Evolutionary conservation across 37 sponge, comb jelly and placozoan genomes (phyloP).

Genomic region (Hexactinellida sp.): DNA sequence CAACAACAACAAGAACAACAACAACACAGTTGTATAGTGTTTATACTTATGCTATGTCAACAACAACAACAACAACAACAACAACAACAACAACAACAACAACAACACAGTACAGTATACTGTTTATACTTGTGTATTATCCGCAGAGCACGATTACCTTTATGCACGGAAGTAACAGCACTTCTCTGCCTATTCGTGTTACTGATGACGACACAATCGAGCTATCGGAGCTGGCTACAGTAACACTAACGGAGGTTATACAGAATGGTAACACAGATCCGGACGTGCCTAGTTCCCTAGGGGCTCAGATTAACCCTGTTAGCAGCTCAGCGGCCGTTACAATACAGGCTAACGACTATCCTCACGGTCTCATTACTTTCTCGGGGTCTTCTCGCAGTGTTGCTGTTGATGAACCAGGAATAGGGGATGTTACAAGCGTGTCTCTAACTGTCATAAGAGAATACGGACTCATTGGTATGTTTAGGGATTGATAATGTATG

Average conservation of each 20-base stretch:
- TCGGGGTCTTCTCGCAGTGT: constrained; percentile 27
- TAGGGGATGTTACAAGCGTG: constrained; percentile 22
- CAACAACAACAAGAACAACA: too few relatives aligned
- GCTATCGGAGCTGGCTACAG: constrained; percentile 43
- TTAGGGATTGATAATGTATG: too few relatives aligned
- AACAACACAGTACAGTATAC: too few relatives aligned
- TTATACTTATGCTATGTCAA: too few relatives aligned
- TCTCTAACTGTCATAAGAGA: constrained; percentile 50
- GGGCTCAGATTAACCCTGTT: constrained; percentile 34
- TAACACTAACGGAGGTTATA: constrained; percentile 33
- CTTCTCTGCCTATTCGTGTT: constrained; percentile 33
- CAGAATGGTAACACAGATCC: constrained; percentile 46
- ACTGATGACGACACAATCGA: constrained; percentile 45
- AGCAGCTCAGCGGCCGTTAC: constrained; percentile 40
- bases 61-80: too few relatives aligned
- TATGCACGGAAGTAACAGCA: constrained; percentile 21
- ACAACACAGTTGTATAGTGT: too few relatives aligned
- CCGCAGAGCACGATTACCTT: constrained; percentile 20
- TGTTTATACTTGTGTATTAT: neutral
- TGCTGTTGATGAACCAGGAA: constrained; percentile 23
- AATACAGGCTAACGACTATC: constrained; percentile 62
- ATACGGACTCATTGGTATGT: constrained; percentile 48
- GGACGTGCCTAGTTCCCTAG: constrained; percentile 17
- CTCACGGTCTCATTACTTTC: constrained; percentile 51
- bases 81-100: too few relatives aligned